Evolutionary conservation across 2,888 invertebrate genomes (phyloP), one percentile per base, ranked within the genome.

Genomic region (Coenonympha arcania): DNA sequence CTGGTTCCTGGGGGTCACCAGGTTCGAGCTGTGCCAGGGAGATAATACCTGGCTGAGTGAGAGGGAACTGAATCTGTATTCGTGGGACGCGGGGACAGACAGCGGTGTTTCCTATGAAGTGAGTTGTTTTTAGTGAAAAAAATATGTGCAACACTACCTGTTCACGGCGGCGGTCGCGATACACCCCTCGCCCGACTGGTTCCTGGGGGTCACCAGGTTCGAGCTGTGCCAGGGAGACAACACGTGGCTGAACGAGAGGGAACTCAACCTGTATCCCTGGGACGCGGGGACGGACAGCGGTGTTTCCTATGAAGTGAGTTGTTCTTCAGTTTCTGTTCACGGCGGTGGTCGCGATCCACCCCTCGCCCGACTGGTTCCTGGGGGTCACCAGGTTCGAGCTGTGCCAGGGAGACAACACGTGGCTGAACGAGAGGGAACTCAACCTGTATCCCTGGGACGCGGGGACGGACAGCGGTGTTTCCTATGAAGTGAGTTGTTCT

Each of bases 221-320:
- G 94, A 99, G 71, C 85, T 99, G 3, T 99, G 99, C 63, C 88
- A 93, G 45, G 77, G 87, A 30, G 94, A 97, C 71, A 96, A 98
- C 67, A 90, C 93, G 0, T 99, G 99, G 99, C 87, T 93, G 6
- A 91, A 91, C 49, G 90, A 93, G 54, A 83, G 93, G 60, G 91
- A 91, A 43, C 87, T 98, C 20, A 94, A 97, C 76, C 86, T 99
- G 13, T 95, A 91, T 71, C 98, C 98, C 0, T 97, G 95, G 89
- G 99, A 99, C 79, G 97, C 97, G 30, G 99, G 99, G 1, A 98
- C 98, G 1, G 98, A 98, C 66, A 90, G 90, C 65, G 99, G 99
- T 1, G 90, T 96, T 4, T 92, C 94, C 2, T 99, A 98, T 69
- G 93, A 93, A 91, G 94, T 93, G 71, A 37, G 43, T 39, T 20